Evolutionary conservation across 1,140 invertebrate genomes (phyloP).

Genomic region (Drosophila malerkotliana): DNA sequence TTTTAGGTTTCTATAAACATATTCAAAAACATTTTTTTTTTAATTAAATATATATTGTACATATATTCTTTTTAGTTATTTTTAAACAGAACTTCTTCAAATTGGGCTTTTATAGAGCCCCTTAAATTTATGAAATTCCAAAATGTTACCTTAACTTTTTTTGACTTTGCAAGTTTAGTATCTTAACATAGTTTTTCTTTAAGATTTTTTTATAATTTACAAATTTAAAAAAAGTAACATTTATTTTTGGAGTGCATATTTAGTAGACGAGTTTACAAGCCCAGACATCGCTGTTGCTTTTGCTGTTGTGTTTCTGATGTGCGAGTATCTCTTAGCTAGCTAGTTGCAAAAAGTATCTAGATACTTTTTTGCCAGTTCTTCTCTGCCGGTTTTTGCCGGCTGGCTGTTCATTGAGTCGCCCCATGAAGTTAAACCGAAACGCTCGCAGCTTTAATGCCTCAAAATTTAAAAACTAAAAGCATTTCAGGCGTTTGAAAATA

Average conservation of each 20-base stretch:
- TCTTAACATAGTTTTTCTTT: slow-evolving; percentile 2
- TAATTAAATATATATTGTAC: too few relatives aligned
- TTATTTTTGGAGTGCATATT: slow-evolving; percentile 45
- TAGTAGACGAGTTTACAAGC: slow-evolving; percentile 55
- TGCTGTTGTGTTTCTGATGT: slow-evolving; percentile 39
- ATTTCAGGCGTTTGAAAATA: slow-evolving; percentile 28
- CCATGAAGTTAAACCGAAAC: slow-evolving; percentile 4
- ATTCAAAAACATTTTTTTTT: too few relatives aligned
- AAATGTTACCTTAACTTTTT: too few relatives aligned
- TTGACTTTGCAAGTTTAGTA: too few relatives aligned
- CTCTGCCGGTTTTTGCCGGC: slow-evolving; percentile 7
- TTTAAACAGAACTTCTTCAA: too few relatives aligned
- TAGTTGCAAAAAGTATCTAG: slow-evolving; percentile 35
- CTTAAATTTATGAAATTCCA: too few relatives aligned
- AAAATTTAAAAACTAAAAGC: slow-evolving; percentile 27
- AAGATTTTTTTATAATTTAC: slow-evolving; percentile 5
- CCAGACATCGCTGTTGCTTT: slow-evolving; percentile 44
- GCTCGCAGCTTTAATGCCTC: slow-evolving; percentile 24
- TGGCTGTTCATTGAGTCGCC: slow-evolving; percentile 19
- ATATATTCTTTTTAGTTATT: too few relatives aligned
- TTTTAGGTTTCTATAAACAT: too few relatives aligned
- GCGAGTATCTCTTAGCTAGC: slow-evolving; percentile 25
- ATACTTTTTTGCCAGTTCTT: slow-evolving; percentile 29
- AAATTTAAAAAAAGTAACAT: not conserved
- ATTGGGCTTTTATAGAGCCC: too few relatives aligned